Conservation (phyloP, 2,113 vertebrate species). For the Dicrurus megarhynchus region DNA sequence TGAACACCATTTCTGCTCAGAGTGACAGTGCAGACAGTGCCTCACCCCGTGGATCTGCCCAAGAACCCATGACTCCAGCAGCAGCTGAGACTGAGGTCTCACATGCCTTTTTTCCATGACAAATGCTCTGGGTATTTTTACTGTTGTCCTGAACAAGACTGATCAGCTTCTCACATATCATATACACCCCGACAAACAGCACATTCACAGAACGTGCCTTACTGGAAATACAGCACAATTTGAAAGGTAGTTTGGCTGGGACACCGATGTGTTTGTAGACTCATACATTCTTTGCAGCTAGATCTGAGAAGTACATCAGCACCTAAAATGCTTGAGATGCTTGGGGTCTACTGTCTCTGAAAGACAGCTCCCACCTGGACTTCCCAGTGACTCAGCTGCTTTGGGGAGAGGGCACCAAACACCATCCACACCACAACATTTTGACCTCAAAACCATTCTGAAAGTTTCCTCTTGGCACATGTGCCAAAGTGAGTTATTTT, state of each 20-base stretch:
- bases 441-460: neutral
- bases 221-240: neutral
- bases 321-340: neutral
- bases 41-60: neutral
- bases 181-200: neutral
- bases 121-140: neutral
- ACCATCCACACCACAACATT: neutral
- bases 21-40: neutral
- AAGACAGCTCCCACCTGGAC: neutral
- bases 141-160: neutral
- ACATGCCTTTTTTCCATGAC: neutral
- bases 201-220: neutral
- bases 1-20: neutral
- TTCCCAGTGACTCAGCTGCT: neutral
- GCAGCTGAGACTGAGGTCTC: neutral
- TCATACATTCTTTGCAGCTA: neutral
- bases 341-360: neutral
- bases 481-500: neutral
- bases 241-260: neutral
- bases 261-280: rapidly evolving
- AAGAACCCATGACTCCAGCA: neutral
- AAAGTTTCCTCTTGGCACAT: neutral
- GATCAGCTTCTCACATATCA: rapidly evolving
- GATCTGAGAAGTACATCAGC: neutral
- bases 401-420: neutral